phyloP scores from a whole-genome alignment of 2,888 invertebrate genomes.

The Lissonota sp. region DNA sequence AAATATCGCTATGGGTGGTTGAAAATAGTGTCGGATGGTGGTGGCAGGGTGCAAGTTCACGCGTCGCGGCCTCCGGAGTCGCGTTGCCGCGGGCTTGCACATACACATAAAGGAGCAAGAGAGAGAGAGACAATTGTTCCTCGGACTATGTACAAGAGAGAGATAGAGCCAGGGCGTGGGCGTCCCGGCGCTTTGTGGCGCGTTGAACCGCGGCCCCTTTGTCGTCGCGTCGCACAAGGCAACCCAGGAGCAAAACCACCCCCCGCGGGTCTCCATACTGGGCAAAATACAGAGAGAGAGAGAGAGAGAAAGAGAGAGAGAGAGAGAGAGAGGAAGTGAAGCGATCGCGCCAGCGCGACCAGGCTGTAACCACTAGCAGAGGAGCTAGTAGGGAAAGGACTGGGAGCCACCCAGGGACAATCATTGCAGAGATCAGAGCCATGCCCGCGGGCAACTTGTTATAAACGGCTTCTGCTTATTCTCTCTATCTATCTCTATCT shows the following conservation, averaged over 20 bases:
- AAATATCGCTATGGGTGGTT: conserved; percentile 27
- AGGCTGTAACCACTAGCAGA: conserved; percentile 64
- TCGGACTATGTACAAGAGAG: conserved; percentile 35
- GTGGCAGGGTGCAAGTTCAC: conserved; percentile 74
- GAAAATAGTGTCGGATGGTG: conserved; percentile 31
- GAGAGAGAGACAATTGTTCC: conserved; percentile 32
- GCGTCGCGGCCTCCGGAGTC: conserved; percentile 75
- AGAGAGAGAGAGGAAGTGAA: too few species aligned
- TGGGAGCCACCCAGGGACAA: conserved; percentile 74
- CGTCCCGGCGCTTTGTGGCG: conserved; percentile 83
- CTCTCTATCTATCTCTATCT: conserved; percentile 50
- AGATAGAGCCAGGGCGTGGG: conserved; percentile 72
- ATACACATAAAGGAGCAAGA: conserved; percentile 16
- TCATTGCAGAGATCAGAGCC: conserved; percentile 80
- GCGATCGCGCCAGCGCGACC: conserved; percentile 72
- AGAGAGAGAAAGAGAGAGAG: too few species aligned
- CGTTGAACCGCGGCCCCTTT: conserved; percentile 83
- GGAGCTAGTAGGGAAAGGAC: conserved; percentile 60
- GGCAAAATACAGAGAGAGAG: too few species aligned
- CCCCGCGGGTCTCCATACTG: conserved; percentile 73
- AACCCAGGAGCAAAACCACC: conserved; percentile 63
- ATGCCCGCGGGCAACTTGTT: conserved; percentile 80
- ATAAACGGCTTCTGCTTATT: conserved; percentile 76
- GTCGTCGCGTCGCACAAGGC: conserved; percentile 75
- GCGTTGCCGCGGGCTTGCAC: conserved; percentile 60